phyloP scores from a whole-genome alignment of 2,888 invertebrate genomes.

The Electrophaes corylata region DNA sequence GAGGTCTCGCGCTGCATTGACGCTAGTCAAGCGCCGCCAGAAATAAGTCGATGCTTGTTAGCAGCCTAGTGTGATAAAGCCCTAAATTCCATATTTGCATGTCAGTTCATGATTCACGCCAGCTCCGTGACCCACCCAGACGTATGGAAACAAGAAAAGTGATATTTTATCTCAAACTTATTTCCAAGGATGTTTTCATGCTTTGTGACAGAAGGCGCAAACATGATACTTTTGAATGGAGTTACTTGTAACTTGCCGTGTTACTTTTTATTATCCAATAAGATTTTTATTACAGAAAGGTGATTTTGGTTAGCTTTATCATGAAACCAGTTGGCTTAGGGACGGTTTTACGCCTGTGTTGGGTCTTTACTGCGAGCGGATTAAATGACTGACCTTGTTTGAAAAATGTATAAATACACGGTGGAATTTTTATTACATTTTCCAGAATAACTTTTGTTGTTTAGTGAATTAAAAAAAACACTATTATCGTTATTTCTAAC shows the following conservation, averaged over 20 bases:
- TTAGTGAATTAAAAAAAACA: too few species aligned
- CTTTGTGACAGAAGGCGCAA: constrained; percentile 34
- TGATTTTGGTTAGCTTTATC: background rate
- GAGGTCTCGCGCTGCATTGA: too few species aligned
- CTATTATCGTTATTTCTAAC: too few species aligned
- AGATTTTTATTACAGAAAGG: constrained; percentile 5
- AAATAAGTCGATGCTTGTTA: too few species aligned
- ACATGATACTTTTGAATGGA: constrained; percentile 27
- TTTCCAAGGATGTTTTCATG: constrained; percentile 45
- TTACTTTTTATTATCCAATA: constrained; percentile 18
- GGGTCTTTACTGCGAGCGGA: background rate
- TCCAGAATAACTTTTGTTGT: too few species aligned
- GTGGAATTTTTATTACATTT: too few species aligned
- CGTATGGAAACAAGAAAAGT: constrained; percentile 38
- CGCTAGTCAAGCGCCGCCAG: too few species aligned
- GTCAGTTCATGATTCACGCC: constrained; percentile 22
- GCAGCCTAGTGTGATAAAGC: too few species aligned
- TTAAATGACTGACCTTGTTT: background rate
- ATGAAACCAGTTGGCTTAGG: background rate
- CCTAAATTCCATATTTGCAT: constrained; percentile 11
- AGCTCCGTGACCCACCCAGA: constrained; percentile 31
- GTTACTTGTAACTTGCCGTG: constrained; percentile 11
- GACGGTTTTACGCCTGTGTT: background rate
- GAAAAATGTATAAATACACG: too few species aligned
- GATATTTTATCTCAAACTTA: constrained; percentile 30